phyloP scores from a whole-genome alignment of 2,888 invertebrate genomes.

The Nesidiocoris tenuis region DNA sequence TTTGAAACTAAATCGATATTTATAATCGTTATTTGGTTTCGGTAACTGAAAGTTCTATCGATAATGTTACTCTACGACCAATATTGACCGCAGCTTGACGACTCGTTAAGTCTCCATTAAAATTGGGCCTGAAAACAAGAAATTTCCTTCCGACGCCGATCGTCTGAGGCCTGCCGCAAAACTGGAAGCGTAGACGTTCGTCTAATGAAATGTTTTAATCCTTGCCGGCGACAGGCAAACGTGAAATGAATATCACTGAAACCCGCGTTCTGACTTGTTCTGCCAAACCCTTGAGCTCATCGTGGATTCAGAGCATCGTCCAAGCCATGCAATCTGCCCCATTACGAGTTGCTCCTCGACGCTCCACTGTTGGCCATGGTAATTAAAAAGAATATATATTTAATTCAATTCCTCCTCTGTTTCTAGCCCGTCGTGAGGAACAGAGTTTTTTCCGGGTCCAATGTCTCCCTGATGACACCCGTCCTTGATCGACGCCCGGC shows the following conservation, averaged over 20 bases:
- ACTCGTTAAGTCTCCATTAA: no score
- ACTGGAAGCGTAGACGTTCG: neutral
- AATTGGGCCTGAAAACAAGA: no score
- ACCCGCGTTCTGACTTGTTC: neutral
- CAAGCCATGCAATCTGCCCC: slow-evolving; percentile 25
- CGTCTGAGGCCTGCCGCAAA: no score
- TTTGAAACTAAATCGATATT: no score
- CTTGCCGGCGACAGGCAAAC: slow-evolving; percentile 23
- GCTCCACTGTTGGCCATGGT: neutral
- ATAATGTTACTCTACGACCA: no score
- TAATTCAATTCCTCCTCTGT: slow-evolving; percentile 20
- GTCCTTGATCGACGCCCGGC: slow-evolving; percentile 2
- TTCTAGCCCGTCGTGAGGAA: neutral
- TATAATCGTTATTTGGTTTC: no score
- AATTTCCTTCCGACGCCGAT: no score
- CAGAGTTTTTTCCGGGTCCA: neutral
- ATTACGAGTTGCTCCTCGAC: slow-evolving; percentile 11
- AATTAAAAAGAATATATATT: slow-evolving; percentile 32
- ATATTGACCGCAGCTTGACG: no score
- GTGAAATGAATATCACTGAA: slow-evolving; percentile 35
- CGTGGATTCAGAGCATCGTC: slow-evolving; percentile 9
- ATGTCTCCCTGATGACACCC: slow-evolving; percentile 11
- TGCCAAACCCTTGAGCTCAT: slow-evolving; percentile 9
- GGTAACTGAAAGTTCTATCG: no score
- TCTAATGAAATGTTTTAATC: slow-evolving; percentile 39